phyloP scores from a whole-genome alignment of 2,888 invertebrate species.

The Calameuta pallipes region DNA sequence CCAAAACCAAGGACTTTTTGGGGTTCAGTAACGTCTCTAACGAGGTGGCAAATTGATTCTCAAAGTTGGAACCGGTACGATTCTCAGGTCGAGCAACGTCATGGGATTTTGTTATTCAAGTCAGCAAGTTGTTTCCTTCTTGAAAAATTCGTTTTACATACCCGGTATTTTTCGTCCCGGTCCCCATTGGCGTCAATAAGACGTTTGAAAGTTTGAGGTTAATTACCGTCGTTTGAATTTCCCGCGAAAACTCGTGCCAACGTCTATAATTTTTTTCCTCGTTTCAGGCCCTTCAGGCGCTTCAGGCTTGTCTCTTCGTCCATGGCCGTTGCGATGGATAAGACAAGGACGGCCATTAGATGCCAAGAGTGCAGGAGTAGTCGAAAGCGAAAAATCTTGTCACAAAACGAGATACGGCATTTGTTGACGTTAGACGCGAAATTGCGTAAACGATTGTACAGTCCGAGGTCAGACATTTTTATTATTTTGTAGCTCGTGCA shows the following conservation, averaged over 20 bases:
- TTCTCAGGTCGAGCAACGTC: neutral
- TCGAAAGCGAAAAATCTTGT: neutral
- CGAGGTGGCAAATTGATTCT: neutral
- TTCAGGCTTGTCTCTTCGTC: neutral
- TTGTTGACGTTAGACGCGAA: neutral
- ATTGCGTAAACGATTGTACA: neutral
- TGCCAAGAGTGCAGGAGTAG: neutral
- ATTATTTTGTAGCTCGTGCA: neutral
- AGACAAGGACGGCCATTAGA: neutral
- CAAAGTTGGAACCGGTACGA: neutral
- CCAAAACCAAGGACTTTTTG: neutral
- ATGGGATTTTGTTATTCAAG: neutral
- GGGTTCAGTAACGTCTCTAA: neutral
- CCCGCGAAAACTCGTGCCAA: neutral
- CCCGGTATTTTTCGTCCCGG: conserved; percentile 36
- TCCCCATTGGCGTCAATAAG: neutral
- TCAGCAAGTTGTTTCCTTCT: conserved; percentile 28
- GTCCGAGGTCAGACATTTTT: neutral
- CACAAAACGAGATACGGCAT: neutral
- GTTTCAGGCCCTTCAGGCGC: no score
- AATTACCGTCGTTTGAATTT: neutral
- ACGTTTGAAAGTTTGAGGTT: neutral
- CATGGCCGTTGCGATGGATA: neutral
- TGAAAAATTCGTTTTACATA: conserved; percentile 52
- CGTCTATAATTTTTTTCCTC: neutral